Conservation (phyloP, 2,888 invertebrate genomes). For the Parthenolecanium corni region DNA sequence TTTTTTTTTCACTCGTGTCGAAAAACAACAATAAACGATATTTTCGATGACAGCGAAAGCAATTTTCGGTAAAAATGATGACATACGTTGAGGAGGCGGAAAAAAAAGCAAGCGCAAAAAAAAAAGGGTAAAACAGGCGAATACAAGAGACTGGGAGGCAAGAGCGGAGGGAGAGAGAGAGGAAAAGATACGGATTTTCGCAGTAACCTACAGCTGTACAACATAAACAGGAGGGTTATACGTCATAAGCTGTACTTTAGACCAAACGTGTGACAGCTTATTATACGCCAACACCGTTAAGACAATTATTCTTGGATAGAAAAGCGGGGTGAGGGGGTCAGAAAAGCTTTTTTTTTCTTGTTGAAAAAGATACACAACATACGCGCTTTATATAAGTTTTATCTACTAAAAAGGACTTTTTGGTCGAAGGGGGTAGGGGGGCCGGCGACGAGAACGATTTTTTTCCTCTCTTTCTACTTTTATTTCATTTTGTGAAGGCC, state of each 20-base stretch:
- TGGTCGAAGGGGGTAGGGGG: no score
- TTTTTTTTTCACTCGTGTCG: background rate
- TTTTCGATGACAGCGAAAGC: conserved; percentile 26
- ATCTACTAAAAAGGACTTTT: no score
- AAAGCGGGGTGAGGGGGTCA: no score
- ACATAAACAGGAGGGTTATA: conserved; percentile 3
- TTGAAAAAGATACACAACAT: no score
- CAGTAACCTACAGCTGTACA: background rate
- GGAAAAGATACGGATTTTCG: background rate
- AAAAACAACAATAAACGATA: conserved; percentile 23
- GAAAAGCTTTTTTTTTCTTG: no score
- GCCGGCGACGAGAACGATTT: no score
- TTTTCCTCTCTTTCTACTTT: no score
- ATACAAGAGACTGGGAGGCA: no score
- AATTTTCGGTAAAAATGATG: conserved; percentile 25
- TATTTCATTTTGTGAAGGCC: no score
- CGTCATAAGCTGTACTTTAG: conserved; percentile 6
- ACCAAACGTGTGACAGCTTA: conserved; percentile 20
- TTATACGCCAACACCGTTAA: conserved; percentile 16
- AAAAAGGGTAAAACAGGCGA: no score
- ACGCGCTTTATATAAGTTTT: no score
- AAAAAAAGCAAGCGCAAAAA: no score
- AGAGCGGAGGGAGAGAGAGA: background rate
- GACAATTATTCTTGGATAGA: conserved; percentile 14
- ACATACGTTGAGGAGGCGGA: conserved; percentile 7